phyloP scores from a whole-genome alignment of 2,797 vertebrate genomes.

The Catharus ustulatus region DNA sequence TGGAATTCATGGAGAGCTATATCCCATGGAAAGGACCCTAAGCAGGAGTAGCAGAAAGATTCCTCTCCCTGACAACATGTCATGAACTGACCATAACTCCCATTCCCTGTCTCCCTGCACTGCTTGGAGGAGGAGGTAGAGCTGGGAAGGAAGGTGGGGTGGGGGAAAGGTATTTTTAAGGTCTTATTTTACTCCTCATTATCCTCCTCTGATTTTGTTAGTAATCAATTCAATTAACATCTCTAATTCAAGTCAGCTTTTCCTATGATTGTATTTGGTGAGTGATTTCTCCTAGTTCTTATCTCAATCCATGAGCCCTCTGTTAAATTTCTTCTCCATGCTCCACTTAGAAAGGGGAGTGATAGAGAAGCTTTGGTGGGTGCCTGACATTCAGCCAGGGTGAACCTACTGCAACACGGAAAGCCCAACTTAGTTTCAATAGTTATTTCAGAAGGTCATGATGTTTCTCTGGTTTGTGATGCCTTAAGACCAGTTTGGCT shows the following conservation, averaged over 20 bases:
- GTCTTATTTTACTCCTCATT: neutral
- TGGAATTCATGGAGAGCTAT: neutral
- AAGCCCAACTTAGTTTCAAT: neutral
- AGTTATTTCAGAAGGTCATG: neutral
- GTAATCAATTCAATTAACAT: neutral
- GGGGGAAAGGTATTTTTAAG: neutral
- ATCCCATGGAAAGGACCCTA: neutral
- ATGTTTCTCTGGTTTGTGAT: neutral
- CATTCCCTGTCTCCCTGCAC: neutral
- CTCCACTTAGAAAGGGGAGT: neutral
- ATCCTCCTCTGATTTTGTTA: neutral
- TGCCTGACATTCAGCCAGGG: fast-evolving
- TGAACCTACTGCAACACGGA: neutral
- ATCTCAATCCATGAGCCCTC: neutral
- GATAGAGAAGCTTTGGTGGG: neutral
- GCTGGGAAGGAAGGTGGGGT: neutral
- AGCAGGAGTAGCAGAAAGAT: fast-evolving
- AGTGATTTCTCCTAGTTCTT: neutral
- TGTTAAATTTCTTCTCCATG: neutral
- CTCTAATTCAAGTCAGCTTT: neutral
- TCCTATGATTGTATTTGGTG: neutral
- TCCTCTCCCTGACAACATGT: neutral
- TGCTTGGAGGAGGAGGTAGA: neutral
- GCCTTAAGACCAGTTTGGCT: neutral
- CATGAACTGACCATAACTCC: too few relatives aligned